Base-by-base conservation (phyloP, 1,140 invertebrate species). In the Solen grandis region DNA sequence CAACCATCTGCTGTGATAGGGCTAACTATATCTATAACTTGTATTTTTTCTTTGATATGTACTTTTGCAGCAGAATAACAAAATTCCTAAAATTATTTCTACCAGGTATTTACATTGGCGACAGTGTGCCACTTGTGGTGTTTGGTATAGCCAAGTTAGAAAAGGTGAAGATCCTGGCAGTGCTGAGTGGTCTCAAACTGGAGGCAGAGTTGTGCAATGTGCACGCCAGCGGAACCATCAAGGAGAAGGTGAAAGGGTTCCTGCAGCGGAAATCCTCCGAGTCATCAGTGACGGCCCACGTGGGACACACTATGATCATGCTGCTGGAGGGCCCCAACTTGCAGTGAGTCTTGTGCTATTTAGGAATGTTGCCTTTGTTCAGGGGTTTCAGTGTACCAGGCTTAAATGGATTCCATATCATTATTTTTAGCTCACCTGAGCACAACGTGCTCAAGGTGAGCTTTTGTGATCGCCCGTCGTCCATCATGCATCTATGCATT, bases 281-380 rank as follows among this genome's bases (percentile, higher is more conserved):
- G 88, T 97, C 96, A 86, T 97, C 96, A 16, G 93, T 98, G 4
- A 97, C 96, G 13, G 97, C 97, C 1, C 97, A 98, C 91, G 95
- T 98, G 52, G 97, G 97, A 2, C 94, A 97, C 57, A 97, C 97
- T 1, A 97, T 96, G 95, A 97, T 99, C 76, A 96, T 97, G 38
- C 92, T 99, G 31, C 92, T 98, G 0, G 97, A 99, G 92, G 97
- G 97, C 8, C 97, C 97, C 0, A 96, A 95, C 92, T 96, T 97
- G 90, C 97, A 98, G 95, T 96, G 88, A 93, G 94, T 93, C n/a
- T 22, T n/a, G 35, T 78, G 10, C 27, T n/a, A 52, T 74, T n/a
- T n/a, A n/a, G n/a, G n/a, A n/a, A n/a, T n/a, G n/a, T n/a, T n/a
- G n/a, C n/a, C n/a, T n/a, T n/a, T n/a, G n/a, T n/a, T n/a, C n/a